Conservation (phyloP, 2,888 invertebrate genomes). For the Coelinius sp. region DNA sequence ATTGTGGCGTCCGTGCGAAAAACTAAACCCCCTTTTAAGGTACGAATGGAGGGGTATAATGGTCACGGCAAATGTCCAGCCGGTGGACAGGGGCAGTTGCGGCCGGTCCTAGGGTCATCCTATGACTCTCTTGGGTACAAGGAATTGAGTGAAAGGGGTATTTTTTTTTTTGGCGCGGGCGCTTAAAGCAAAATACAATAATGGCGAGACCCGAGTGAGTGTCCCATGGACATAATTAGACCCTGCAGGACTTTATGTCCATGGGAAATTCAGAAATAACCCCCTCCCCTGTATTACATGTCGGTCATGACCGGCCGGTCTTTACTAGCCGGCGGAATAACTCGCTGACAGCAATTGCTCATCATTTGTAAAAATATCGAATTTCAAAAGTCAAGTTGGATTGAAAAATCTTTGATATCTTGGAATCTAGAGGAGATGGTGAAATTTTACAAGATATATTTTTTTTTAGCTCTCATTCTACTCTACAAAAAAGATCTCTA, state of each 20-base stretch:
- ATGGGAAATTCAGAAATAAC: conserved; percentile 64
- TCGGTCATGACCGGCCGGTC: conserved; percentile 12
- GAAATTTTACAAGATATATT: neutral
- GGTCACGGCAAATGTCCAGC: conserved; percentile 62
- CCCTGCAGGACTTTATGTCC: conserved; percentile 54
- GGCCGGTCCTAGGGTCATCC: conserved; percentile 48
- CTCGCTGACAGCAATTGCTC: conserved; percentile 32
- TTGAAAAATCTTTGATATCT: neutral
- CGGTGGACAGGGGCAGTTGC: conserved; percentile 43
- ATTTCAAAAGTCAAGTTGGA: neutral
- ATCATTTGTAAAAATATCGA: conserved; percentile 9
- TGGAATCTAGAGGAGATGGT: neutral
- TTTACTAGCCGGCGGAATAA: conserved; percentile 40
- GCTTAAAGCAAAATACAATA: conserved; percentile 37
- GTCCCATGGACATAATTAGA: conserved; percentile 70
- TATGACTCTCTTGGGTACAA: conserved; percentile 32
- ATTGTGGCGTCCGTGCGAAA: conserved; percentile 32
- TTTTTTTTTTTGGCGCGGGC: conserved; percentile 37
- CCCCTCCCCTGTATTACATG: conserved; percentile 28
- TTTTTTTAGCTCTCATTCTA: neutral
- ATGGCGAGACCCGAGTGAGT: conserved; percentile 56
- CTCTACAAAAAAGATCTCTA: neutral
- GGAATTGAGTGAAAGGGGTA: conserved; percentile 11
- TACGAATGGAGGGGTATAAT: conserved; percentile 50
- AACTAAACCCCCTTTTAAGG: neutral